Evolutionary conservation across 2,113 vertebrate genomes (phyloP).

Genomic region (Chaetodon auriga): DNA sequence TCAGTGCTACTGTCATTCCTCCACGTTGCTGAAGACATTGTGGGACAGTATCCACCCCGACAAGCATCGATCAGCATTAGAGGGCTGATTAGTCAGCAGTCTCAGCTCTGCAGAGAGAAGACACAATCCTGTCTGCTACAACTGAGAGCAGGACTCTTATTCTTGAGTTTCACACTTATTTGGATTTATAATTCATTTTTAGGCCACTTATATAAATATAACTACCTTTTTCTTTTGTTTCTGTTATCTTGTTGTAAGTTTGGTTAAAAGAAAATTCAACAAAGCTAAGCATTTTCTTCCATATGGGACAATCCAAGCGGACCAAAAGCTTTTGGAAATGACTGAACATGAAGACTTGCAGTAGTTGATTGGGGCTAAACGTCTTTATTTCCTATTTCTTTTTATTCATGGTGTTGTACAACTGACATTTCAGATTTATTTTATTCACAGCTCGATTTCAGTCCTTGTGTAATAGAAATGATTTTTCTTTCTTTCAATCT

Average conservation of each 20-base stretch:
- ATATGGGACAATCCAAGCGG: background rate
- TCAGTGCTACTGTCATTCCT: conserved; percentile 89
- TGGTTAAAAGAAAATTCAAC: background rate
- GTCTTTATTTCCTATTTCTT: background rate
- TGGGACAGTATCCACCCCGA: conserved; percentile 88
- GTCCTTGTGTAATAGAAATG: background rate
- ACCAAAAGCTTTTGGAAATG: background rate
- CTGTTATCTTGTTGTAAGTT: background rate
- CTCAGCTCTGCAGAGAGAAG: conserved; percentile 81
- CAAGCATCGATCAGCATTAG: conserved; percentile 90
- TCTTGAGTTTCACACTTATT: background rate
- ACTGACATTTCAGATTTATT: background rate
- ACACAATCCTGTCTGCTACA: background rate
- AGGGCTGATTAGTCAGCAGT: conserved; percentile 90
- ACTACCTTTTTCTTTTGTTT: background rate
- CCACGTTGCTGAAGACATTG: conserved; percentile 87
- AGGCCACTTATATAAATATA: too few relatives aligned
- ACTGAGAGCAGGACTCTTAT: background rate
- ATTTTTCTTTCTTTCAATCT: background rate
- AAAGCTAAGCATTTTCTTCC: background rate
- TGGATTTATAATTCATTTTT: background rate
- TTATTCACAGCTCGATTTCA: background rate
- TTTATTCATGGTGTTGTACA: background rate
- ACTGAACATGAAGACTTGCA: background rate
- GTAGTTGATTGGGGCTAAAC: background rate